Conservation (phyloP, 2,888 invertebrate genomes). For the Xylophagus ater region DNA sequence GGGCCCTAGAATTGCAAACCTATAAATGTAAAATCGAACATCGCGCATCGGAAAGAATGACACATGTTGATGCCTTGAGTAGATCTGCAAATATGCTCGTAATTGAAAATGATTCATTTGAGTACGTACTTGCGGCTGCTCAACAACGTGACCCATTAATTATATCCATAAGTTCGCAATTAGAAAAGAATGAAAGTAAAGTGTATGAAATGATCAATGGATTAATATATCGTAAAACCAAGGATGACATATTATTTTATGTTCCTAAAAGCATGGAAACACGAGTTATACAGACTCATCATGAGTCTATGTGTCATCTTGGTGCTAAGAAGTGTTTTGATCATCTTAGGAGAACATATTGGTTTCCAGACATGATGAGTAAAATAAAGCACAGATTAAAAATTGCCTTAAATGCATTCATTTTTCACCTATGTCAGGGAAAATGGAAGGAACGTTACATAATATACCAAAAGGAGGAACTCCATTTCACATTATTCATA, state of each 20-base stretch:
- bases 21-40: slow-evolving; percentile 20
- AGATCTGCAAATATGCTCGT: slow-evolving; percentile 12
- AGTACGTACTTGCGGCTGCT: slow-evolving; percentile 12
- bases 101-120: slow-evolving; percentile 12
- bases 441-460: slow-evolving; percentile 26
- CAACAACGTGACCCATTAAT: slow-evolving; percentile 19
- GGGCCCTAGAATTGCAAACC: slow-evolving; percentile 19
- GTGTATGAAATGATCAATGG: slow-evolving; percentile 13
- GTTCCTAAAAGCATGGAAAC: slow-evolving; percentile 19
- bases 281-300: slow-evolving; percentile 19
- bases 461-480: slow-evolving; percentile 30
- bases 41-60: slow-evolving; percentile 20
- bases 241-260: slow-evolving; percentile 10
- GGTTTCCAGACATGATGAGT: slow-evolving; percentile 31
- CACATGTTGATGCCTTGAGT: slow-evolving; percentile 26
- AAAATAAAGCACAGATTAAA: slow-evolving; percentile 31
- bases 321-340: slow-evolving; percentile 10
- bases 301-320: slow-evolving; percentile 24
- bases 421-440: slow-evolving; percentile 23
- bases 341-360: slow-evolving; percentile 23
- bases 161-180: slow-evolving; percentile 14
- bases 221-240: slow-evolving; percentile 10
- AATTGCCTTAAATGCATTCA: slow-evolving; percentile 32
- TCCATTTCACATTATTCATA: slow-evolving; percentile 35
- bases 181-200: slow-evolving; percentile 15